Base-by-base conservation (phyloP, 2,113 vertebrate genomes). In the Pluvianellus socialis region DNA sequence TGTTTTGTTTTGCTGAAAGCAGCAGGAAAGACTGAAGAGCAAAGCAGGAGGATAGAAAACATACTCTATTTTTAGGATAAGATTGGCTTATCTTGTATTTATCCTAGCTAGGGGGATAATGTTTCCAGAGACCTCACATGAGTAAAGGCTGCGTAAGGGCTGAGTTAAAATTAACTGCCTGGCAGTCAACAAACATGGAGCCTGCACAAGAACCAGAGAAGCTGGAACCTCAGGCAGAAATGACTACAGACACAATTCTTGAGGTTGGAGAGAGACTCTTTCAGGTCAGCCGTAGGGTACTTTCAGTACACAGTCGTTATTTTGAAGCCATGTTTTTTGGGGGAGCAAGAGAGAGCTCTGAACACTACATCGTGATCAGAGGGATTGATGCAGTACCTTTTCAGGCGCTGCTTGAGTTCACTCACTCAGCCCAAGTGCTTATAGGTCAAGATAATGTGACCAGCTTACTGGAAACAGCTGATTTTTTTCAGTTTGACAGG, bases 281-380 rank as follows among this genome's bases (percentile, higher is more conserved):
- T 61, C 98, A 97, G 62, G 98, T 99, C 75, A 98, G 98, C 94
- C 98, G 98, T 15, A 92, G 95, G 44, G 79, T 21, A 1, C 97
- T 99, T 42, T 98, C 99, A 5, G 24, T 86, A 5, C 97, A 98
- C 88, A 99, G 99, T 74, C 98, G 97, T 3, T 99, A 99, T 65
- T 99, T 99, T 47, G 96, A 97, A 91, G 99, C 98, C 76, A 97
- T 99, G 96, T 99, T 99, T 93, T 99, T 98, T 66, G 99, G 99
- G 10, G 97, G 98, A 15, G 97, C 98, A 6, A 89, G 96, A 61
- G 99, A 99, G 92, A 98, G 98, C 94, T 93, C 56, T 13, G 97
- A 97, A 42, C 96, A 67, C 42, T 97, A 86, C n/a, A 95, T 99
- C 32, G 98, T 98, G 82, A 97, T 99, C 65, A 96, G 98, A 97